These are phyloP conservation scores for Luscinia megarhynchos DNA, from an alignment of 2,797 vertebrate genomes.

Conservation along the genomic window DNA sequence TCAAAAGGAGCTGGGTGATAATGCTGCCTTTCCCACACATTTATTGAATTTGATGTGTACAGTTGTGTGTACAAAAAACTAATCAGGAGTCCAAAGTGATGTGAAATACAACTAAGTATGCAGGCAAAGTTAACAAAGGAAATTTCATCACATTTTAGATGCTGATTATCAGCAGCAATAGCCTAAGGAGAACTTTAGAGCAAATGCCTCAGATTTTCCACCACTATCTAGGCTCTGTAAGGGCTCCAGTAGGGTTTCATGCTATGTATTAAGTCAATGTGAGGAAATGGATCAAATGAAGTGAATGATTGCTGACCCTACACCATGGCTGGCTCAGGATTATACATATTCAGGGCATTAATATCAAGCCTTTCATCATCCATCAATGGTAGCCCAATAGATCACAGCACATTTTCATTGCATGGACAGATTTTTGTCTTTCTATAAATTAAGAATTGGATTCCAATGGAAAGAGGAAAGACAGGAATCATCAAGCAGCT, in stretches of 20 bases:
- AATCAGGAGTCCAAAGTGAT: constrained; percentile 65
- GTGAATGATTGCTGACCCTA: constrained; percentile 50
- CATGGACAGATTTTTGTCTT: constrained; percentile 58
- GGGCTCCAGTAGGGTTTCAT: constrained; percentile 6
- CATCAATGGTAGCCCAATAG: constrained; percentile 50
- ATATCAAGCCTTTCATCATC: constrained; percentile 56
- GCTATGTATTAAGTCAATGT: constrained; percentile 1
- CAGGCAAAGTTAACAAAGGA: constrained; percentile 66
- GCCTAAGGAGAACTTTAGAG: constrained; percentile 51
- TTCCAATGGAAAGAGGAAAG: constrained; percentile 24
- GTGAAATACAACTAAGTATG: constrained; percentile 61
- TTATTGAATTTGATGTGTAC: constrained; percentile 66
- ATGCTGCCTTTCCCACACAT: constrained; percentile 58
- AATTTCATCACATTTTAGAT: constrained; percentile 66
- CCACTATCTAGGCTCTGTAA: not conserved
- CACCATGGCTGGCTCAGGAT: constrained; percentile 22
- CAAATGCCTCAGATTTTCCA: constrained; percentile 50
- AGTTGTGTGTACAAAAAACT: constrained; percentile 62
- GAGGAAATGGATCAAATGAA: constrained; percentile 49
- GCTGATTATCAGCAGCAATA: constrained; percentile 65
- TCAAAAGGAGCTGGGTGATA: constrained; percentile 66
- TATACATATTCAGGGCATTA: constrained; percentile 45
- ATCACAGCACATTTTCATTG: constrained; percentile 68
- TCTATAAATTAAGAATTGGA: constrained; percentile 48
- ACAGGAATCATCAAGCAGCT: not conserved